Evolutionary conservation across 2,113 vertebrate species (phyloP), one percentile per base, ranked within the genome.

Genomic region (Potamarius usumacintae): DNA sequence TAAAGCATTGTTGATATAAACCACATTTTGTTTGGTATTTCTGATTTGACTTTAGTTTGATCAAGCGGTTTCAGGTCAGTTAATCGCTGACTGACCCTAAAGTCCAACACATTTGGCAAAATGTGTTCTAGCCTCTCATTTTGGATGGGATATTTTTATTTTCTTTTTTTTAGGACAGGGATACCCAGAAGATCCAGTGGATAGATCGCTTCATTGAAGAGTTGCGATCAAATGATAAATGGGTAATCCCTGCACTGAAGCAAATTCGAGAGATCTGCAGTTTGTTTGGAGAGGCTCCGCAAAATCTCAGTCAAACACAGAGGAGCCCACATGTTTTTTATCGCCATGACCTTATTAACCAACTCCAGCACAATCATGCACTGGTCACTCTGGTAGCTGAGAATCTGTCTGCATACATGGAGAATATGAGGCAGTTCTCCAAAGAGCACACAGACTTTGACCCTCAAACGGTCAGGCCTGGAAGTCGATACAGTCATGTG

Each of bases 181-280:
- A 99, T 91, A 98, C 98, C 1, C 98, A 99, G 85, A 99, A 99
- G 95, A 99, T 99, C 90, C 98, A 99, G 88, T 99, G 98, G 98
- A 99, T 99, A 92, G 98, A 99, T 94, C 97, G 97, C 84, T 99
- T 99, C 94, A 99, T 99, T 95, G 98, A 99, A 95, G 98, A 99
- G 90, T 95, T 99, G 92, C 97, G 98, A 93, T 99, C 98, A 92
- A 99, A 99, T 93, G 98, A 99, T 93, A 99, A 99, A 92, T 99
- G 98, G 98, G 98, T 99, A 90, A 99, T 99, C 91, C 98, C 98
- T 89, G 98, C 98, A 89, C 93, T 99, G 92, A 99, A 99, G 94
- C 98, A 99, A 92, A 99, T 99, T 90, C 96, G 98, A 94, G 98
- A 99, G 96, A 99, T 99, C 90, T 99, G 98, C 94, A 99, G 98